Base-by-base conservation (phyloP, 2,888 invertebrate species). In the Acronicta alni region DNA sequence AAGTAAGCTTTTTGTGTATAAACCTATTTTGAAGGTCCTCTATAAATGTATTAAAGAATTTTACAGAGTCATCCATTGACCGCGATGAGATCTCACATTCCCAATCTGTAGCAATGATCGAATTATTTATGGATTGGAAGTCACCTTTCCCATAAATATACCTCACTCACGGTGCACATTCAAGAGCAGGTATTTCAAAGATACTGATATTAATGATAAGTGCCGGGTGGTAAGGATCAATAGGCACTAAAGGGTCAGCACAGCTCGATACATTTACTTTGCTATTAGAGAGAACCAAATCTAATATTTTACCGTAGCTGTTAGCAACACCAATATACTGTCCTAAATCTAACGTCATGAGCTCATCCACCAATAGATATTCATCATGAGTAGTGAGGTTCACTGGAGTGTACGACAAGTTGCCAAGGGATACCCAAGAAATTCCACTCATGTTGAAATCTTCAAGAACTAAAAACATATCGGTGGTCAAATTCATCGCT, bases 371-470 rank as follows among this genome's bases (percentile, higher is more conserved):
- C 0, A 32, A 14, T 0, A 32, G 5, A 32, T 5, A 5, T 18
- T 61, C 61, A 17, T 57, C 52, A 20, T 12, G 10, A 3, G 18
- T 23, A 1, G 20, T 17, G 12, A 16, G 18, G 17, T 32, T 32
- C 0, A 3, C 12, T 2, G 49, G 41, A 1, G 16, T 0, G 3
- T 44, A 17, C 5, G 32, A 32, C 16, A 17, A 0, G 32, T 39
- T 15, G 12, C 35, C 17, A 5, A 39, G n/a, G 8, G 12, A n/a
- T 0, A 49, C n/a, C 53, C 53, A 53, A 0, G 12, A 23, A 4
- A 53, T 57, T 14, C 48, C 44, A 16, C 56, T 61, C 52, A 61
- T 46, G 14, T 61, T 56, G 20, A 61, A 57, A 16, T 57, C 61
- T 3, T 57, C 61, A 8, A 53, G 6, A n/a, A 52, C 8, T 12